These are phyloP conservation scores for Ophion slaviceki DNA, from an alignment of 2,888 invertebrate species.

Conservation along the genomic window DNA sequence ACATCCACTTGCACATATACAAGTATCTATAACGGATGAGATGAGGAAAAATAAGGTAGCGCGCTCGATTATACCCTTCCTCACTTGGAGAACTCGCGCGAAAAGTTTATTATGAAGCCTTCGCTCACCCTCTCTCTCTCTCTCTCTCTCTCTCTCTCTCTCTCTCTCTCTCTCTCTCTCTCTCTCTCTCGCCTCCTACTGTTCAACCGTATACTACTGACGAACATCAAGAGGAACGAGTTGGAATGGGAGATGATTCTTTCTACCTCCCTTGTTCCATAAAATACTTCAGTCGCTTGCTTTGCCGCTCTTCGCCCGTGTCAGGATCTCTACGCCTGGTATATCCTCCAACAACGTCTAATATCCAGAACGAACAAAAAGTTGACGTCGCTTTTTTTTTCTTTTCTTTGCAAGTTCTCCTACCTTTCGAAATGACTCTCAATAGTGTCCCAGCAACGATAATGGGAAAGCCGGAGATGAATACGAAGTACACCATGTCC, in stretches of 20 bases:
- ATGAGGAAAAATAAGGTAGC: constrained; percentile 72
- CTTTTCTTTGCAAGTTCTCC: neutral
- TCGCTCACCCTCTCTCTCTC: constrained; percentile 55
- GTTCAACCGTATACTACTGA: constrained; percentile 65
- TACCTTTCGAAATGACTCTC: constrained; percentile 17
- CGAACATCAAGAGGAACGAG: constrained; percentile 49
- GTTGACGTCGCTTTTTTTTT: neutral
- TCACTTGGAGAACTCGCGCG: constrained; percentile 75
- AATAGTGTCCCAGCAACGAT: neutral
- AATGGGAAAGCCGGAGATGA: neutral
- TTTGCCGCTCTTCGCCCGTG: constrained; percentile 41
- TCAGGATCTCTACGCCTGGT: constrained; percentile 48
- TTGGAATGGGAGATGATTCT: constrained; percentile 42
- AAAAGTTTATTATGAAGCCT: constrained; percentile 75
- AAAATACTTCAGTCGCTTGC: constrained; percentile 34
- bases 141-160: too few relatives aligned
- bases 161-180: too few relatives aligned
- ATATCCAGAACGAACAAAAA: constrained; percentile 62
- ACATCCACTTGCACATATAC: neutral
- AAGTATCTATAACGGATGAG: constrained; percentile 43
- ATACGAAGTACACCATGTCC: neutral
- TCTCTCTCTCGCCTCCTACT: constrained; percentile 62
- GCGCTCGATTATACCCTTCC: constrained; percentile 76
- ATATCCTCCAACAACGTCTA: constrained; percentile 59
- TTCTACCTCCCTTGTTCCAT: constrained; percentile 39